Base-by-base conservation (phyloP, 1,140 invertebrate genomes). In the Coelopa frigida region DNA sequence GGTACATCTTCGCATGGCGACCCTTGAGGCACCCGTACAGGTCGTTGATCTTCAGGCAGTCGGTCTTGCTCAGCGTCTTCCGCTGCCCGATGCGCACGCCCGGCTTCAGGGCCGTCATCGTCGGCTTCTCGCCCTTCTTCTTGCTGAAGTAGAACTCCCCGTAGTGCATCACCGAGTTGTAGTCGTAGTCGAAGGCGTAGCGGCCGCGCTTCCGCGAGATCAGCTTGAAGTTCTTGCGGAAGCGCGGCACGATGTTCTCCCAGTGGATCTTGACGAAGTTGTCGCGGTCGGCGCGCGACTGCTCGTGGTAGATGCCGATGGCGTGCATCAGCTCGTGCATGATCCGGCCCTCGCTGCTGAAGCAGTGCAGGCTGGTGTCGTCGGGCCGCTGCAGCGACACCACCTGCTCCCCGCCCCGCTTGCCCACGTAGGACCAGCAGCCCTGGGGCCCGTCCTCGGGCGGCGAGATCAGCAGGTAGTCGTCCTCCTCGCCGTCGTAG, bases 311-410 rank as follows among this genome's bases (percentile, higher is more conserved):
- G 61, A 93, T 91, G 1, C 90, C 90, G 17, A 86, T 62, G 2
- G 84, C 82, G 55, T 94, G 89, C 75, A 92, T 83, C 44, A 94
- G 68, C 62, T 94, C 89, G 59, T 94, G 89, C 45, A 87, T 72
- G 8, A 85, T 75, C 0, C 85, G 86, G 0, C 85, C 83, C 49
- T 84, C 81, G 53, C 82, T 83, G 22, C 72, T 69, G 38, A 68
- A 65, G 56, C 89, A 92, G 8, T 73, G 75, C 2, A 70, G 65
- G 5, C 75, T 75, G 0, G 68, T 71, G 33, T 74, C 70, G 1
- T 83, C 84, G 2, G 84, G 82, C 2, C 70, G 72, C n/a, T 71
- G 65, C 23, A 70, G 36, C 2, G 64, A 60, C 4, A 70, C 60
- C 1, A 61, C 52, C 44, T 72, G 58, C 44, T 70, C 61, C 21